These are phyloP conservation scores for Orchestia grillus DNA, from an alignment of 1,140 invertebrate genomes.

Conservation along the genomic window DNA sequence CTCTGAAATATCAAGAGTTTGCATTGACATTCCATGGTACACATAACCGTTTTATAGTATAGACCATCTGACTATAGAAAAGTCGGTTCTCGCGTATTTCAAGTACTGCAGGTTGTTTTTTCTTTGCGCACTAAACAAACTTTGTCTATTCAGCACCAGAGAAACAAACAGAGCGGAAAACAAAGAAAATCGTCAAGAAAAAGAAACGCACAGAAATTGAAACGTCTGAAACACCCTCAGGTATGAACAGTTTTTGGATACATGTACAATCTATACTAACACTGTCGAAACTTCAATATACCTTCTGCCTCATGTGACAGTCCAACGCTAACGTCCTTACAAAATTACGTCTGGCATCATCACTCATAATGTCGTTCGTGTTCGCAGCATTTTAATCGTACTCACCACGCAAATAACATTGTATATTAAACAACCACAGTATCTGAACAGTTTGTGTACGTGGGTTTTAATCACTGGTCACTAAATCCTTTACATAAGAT, in stretches of 20 bases:
- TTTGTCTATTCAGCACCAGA: background rate
- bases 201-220: conserved; percentile 29
- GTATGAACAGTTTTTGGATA: background rate
- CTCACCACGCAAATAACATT: background rate
- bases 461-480: background rate
- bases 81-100: background rate
- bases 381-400: background rate
- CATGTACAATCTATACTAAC: background rate
- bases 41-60: background rate
- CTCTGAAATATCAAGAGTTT: background rate
- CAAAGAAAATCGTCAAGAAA: conserved; percentile 36
- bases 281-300: background rate
- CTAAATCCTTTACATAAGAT: background rate
- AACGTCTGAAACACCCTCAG: background rate
- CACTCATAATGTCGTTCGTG: background rate
- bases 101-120: background rate
- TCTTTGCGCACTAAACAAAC: background rate
- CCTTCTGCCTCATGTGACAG: background rate
- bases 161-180: background rate
- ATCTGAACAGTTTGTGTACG: background rate
- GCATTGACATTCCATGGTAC: background rate
- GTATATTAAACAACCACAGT: background rate
- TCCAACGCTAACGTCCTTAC: background rate
- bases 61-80: background rate
- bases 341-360: background rate